Base-by-base conservation (phyloP, 2,113 vertebrate species). In the Chitala chitala region DNA sequence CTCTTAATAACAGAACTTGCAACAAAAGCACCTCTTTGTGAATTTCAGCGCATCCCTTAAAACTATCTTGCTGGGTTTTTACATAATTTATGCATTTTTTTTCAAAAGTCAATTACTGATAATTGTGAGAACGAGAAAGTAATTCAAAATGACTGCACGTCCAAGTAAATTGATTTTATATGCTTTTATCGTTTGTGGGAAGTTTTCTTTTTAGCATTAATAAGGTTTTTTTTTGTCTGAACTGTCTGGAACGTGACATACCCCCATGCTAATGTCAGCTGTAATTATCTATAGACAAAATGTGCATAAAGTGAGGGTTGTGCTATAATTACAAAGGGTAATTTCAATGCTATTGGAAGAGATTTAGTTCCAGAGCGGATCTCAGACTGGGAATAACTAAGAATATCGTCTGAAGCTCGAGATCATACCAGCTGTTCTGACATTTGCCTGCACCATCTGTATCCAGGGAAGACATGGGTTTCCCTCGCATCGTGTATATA, bases 91-190 rank as follows among this genome's bases (percentile, higher is more conserved):
- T 77, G 69, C 46, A 59, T 79, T 53, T n/a, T n/a, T 77, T 73
- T 73, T 61, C 79, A 17, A 22, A 72, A 54, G 40, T 50, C 29
- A 48, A 29, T 71, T 36, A 68, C 78, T 40, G 4, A 15, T 38
- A 76, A 33, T 64, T 73, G 71, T 54, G 24, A 3, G n/a, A 81
- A 77, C 77, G 51, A 20, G 29, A 36, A 82, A 76, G 70, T 77
- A n/a, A n/a, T 71, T 81, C 68, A 68, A 81, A 86, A 79, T 66
- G 7, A 78, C 69, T 78, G 29, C 51, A 77, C 76, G 56, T 76
- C 1, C 4, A 20, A 63, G 26, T 69, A 56, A 38, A 76, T 58
- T 69, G 46, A 76, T 72, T 65, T 50, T 44, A 42, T 78, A 55
- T 77, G 33, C 61, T 71, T 78, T 73, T 58, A 55, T 81, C 75